Evolutionary conservation across 2,888 invertebrate species (phyloP), one percentile per base, ranked within the genome.

Genomic region (Eueremaeus valkanovi): DNA sequence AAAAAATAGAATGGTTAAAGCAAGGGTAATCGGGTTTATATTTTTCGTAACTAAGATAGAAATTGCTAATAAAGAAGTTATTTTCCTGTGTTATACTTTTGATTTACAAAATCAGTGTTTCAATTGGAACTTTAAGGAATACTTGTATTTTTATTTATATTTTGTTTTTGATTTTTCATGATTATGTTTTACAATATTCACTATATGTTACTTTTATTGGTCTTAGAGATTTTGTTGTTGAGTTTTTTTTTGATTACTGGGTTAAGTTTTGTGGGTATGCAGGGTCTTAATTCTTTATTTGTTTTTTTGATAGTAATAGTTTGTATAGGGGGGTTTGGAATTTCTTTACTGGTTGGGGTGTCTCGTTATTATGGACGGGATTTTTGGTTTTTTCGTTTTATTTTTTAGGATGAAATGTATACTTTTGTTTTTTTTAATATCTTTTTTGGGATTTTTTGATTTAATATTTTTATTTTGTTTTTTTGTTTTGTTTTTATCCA

Each of bases 401-500:
- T 87, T 82, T 85, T 73, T 27, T 49, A 73, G 13, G 21, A 58
- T 73, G 27, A 21, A 16, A n/a, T 42, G 66, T 36, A 86, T 81
- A 84, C 83, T 84, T 79, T 85, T 88, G 82, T 85, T 87, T 82
- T 80, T 87, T 58, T 78, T 87, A 80, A 83, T 83, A 79, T 85
- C 87, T 84, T 85, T 85, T 29, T 82, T 83, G 87, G 87, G 86
- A 79, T 83, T 88, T 49, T 73, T 40, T n/a, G 42, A 33, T 73
- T n/a, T 27, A 68, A 13, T 27, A 45, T 68, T 40, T 13, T 83
- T 89, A 87, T 84, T n/a, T 87, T 89, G 87, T 84, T 86, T 83
- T 78, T 82, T 73, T 27, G 31, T 27, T 8, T 61, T 5, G 66
- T 66, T 29, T 66, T n/a, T 27, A 66, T 29, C 68, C 27, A 29